Percentiles rank a stretch among this genome's conserved stretches.
phyloP scores from a whole-genome alignment of 2,797 vertebrate species.

The Falco rusticolus region DNA sequence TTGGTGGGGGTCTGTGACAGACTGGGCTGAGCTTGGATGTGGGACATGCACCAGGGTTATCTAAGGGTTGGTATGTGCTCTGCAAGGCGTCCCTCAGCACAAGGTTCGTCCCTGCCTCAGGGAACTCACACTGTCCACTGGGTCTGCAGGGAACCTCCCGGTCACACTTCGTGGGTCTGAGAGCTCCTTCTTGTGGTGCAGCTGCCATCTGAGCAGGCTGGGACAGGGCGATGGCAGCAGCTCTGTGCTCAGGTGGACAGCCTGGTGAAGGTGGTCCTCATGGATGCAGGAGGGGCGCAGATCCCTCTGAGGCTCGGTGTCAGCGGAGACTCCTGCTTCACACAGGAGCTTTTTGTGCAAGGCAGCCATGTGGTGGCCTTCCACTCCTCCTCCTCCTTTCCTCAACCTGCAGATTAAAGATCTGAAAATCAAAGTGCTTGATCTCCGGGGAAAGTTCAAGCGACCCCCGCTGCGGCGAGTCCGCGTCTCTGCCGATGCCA shows the following conservation, averaged over 20 bases:
- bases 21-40: not conserved
- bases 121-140: not conserved
- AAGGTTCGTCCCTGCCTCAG: not conserved
- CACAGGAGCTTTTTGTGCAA: not conserved
- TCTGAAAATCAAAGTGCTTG: conserved; percentile 93
- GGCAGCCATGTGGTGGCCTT: not conserved
- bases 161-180: not conserved
- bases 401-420: conserved; percentile 89
- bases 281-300: not conserved
- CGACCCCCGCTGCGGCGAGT: conserved; percentile 90
- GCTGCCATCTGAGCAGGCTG: not conserved
- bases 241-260: not conserved
- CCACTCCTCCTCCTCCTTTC: not conserved
- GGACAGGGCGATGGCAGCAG: not conserved
- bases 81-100: not conserved
- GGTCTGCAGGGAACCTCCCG: not conserved
- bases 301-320: rapidly evolving
- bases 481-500: conserved; percentile 93
- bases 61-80: not conserved
- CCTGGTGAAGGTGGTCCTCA: not conserved
- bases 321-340: not conserved
- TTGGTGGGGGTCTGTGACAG: rapidly evolving
- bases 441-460: conserved; percentile 95
- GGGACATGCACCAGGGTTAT: not conserved
- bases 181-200: rapidly evolving